Percentiles rank a stretch among this genome's conserved stretches.
Conservation (phyloP, 1,140 invertebrate genomes). For the Cyrtorhinus lividipennis region DNA sequence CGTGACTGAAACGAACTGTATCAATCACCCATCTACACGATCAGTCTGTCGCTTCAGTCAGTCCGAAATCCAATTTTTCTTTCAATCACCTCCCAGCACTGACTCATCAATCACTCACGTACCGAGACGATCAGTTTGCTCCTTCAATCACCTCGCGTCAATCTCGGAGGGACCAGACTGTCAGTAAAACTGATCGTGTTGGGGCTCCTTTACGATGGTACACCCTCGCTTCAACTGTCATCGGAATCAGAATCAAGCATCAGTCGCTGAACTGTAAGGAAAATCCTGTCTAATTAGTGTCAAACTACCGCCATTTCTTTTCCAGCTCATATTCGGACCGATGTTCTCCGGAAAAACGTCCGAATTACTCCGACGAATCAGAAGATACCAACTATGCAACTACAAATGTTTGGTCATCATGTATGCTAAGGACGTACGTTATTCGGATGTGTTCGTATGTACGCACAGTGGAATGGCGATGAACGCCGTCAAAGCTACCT, state of each 20-base stretch:
- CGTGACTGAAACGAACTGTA: no score
- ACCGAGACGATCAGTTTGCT: no score
- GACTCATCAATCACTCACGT: no score
- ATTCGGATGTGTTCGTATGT: slow-evolving; percentile 36
- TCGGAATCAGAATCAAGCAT: neutral
- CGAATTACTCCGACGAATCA: slow-evolving; percentile 45
- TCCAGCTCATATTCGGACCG: slow-evolving; percentile 45
- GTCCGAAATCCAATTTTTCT: no score
- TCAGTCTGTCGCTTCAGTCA: no score
- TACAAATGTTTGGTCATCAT: slow-evolving; percentile 43
- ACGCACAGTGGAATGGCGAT: slow-evolving; percentile 43
- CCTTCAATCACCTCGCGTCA: no score
- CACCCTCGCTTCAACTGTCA: neutral
- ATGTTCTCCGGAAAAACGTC: slow-evolving; percentile 56
- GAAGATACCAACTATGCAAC: slow-evolving; percentile 42
- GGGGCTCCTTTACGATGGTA: neutral
- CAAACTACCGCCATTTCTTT: neutral
- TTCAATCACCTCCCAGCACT: no score
- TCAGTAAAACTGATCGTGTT: neutral
- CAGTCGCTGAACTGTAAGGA: neutral
- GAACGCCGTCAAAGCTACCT: slow-evolving; percentile 33
- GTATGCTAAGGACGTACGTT: slow-evolving; percentile 41
- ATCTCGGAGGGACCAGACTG: no score
- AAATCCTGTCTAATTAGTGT: neutral
- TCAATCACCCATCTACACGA: no score